Evolutionary conservation across 2,113 vertebrate species (phyloP).

Genomic region (Apteryx owenii): DNA sequence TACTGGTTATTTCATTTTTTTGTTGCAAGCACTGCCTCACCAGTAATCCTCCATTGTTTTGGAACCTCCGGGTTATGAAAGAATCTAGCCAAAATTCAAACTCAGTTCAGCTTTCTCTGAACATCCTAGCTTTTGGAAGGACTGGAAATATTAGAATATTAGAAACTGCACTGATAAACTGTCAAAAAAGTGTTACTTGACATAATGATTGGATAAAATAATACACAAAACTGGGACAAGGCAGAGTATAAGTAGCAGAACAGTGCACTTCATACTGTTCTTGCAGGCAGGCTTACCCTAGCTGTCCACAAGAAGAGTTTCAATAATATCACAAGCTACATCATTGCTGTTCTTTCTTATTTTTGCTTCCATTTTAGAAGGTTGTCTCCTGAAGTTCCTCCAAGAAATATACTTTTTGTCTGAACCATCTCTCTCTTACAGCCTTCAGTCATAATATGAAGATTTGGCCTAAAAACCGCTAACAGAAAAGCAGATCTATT

Average conservation of each 20-base stretch:
- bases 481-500: background rate
- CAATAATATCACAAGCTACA: background rate
- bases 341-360: background rate
- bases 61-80: background rate
- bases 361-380: background rate
- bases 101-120: background rate
- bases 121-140: background rate
- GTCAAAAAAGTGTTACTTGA: background rate
- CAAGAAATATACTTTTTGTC: background rate
- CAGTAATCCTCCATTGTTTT: background rate
- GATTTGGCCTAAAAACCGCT: background rate
- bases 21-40: background rate
- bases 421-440: background rate
- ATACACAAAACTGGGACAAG: background rate
- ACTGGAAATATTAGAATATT: background rate
- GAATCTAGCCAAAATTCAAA: background rate
- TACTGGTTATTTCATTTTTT: background rate
- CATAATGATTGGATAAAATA: background rate
- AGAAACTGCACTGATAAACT: background rate
- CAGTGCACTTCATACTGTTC: background rate
- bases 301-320: background rate
- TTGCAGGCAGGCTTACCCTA: background rate
- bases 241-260: background rate
- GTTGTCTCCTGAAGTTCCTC: background rate
- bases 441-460: background rate